phyloP scores from a whole-genome alignment of 1,140 invertebrate species.

The Drosophila bocqueti region DNA sequence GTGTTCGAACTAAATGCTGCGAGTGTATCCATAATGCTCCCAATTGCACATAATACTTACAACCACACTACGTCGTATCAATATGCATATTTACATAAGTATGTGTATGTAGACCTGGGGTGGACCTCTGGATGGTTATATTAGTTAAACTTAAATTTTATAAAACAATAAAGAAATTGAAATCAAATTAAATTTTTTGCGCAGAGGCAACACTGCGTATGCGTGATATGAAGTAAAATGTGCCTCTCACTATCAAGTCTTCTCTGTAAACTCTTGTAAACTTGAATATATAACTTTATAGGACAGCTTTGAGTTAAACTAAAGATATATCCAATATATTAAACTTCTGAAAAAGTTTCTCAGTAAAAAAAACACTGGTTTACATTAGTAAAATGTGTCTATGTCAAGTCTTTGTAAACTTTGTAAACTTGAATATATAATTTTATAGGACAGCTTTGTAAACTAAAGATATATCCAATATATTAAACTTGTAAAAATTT shows the following conservation, averaged over 20 bases:
- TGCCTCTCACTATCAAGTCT: too few relatives aligned
- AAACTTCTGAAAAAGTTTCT: background rate
- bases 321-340: background rate
- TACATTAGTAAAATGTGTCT: too few relatives aligned
- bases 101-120: conserved; percentile 37
- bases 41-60: conserved; percentile 60
- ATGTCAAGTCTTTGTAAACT: too few relatives aligned
- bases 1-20: conserved; percentile 19
- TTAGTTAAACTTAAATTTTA: background rate
- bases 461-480: background rate
- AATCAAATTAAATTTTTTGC: background rate
- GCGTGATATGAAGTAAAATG: background rate
- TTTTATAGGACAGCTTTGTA: background rate
- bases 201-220: conserved; percentile 9
- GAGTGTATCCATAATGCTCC: conserved; percentile 38
- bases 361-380: too few relatives aligned
- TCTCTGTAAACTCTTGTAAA: background rate
- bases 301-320: background rate
- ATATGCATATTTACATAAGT: conserved; percentile 41
- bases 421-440: background rate
- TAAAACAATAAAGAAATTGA: background rate
- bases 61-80: conserved; percentile 63
- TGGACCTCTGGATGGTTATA: conserved; percentile 6
- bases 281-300: background rate
- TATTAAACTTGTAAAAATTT: background rate